Base-by-base conservation (phyloP, 2,113 vertebrate species). In the Euleptes europaea region DNA sequence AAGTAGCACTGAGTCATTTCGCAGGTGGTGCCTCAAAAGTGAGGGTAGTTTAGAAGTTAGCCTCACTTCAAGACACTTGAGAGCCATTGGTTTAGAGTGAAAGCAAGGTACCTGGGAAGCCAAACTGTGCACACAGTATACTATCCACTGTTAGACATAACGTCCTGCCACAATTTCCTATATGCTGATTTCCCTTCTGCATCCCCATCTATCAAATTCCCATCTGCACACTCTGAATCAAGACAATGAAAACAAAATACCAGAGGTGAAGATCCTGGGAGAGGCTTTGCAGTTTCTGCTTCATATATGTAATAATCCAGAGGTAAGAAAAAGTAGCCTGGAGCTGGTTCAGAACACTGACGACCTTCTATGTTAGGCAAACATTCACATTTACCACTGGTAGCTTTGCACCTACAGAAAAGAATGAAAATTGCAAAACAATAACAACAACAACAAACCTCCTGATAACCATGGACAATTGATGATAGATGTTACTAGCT, bases 251-350 rank as follows among this genome's bases (percentile, higher is more conserved):
- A 47, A 82, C 60, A 84, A 94, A 90, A 0, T 89, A 98, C 98
- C 96, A 96, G 91, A 63, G 95, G 86, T 42, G 92, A 90, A 78
- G 94, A 93, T 82, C 83, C 92, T 57, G 91, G 66, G 76, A 97
- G 92, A 0, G 94, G 93, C 0, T 73, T 84, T 28, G 97, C 96
- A 8, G 96, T 92, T 87, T 98, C 97, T 13, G 97, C 98, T 94
- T 98, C 98, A 66, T 97, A 98, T 71, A 98, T 92, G 71, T 97
- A 98, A 92, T 97, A 97, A 93, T 97, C 97, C 85, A 98, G 88
- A 3, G 95, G 88, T 49, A 97, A 91, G 79, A 98, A 96, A 94
- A 98, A 99, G 91, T 97, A 94, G 0, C 97, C 97, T 0, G 94
- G 90, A 1, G 95, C 96, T 1, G 98, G 97, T 23, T 98, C 93